Evolutionary conservation across 2,113 vertebrate genomes (phyloP).

Genomic region (Triplophysa rosa): DNA sequence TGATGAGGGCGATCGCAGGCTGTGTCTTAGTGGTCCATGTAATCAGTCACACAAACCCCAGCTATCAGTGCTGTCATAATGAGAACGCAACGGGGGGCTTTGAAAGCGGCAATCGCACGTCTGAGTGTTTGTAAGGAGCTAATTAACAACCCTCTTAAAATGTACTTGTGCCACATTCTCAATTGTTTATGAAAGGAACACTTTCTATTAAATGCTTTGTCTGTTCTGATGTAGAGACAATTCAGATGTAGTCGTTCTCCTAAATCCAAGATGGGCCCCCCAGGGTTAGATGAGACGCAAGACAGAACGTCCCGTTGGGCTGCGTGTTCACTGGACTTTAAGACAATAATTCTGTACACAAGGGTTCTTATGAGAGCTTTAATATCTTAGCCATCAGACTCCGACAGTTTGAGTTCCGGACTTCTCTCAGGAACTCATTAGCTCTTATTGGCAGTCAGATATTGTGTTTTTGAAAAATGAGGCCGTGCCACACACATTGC

Average conservation of each 20-base stretch:
- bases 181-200: constrained; percentile 7
- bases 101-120: constrained; percentile 8
- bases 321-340: neutral
- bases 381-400: neutral
- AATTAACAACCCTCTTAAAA: constrained; percentile 29
- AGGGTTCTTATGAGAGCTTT: neutral
- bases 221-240: neutral
- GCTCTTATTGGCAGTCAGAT: constrained; percentile 1
- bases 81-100: neutral
- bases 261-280: neutral
- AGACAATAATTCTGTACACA: neutral
- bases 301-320: neutral
- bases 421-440: constrained; percentile 27
- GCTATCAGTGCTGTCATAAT: constrained; percentile 19
- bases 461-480: constrained; percentile 5
- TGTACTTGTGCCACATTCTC: neutral
- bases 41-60: constrained; percentile 26
- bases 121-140: constrained; percentile 1
- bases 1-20: neutral
- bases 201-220: neutral
- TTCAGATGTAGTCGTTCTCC: neutral
- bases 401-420: neutral
- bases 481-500: neutral
- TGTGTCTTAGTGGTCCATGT: constrained; percentile 3
- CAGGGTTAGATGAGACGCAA: neutral